phyloP scores from a whole-genome alignment of 2,888 invertebrate species.

The Aporophyla nigra region DNA sequence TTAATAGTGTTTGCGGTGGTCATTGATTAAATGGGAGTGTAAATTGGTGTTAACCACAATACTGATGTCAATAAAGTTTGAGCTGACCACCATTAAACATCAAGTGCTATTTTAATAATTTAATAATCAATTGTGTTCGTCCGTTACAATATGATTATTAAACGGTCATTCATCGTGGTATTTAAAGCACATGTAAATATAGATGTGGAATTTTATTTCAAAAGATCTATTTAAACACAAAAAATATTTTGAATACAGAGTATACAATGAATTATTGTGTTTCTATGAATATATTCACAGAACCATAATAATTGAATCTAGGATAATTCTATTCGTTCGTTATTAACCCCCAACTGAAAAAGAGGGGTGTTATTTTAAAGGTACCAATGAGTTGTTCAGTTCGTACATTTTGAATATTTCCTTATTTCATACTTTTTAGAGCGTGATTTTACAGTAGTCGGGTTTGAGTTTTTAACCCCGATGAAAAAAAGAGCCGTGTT shows the following conservation, averaged over 20 bases:
- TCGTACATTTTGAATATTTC: no score
- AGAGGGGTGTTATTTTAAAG: no score
- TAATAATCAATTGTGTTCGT: constrained; percentile 12
- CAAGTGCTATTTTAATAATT: constrained; percentile 29
- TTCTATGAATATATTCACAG: neutral
- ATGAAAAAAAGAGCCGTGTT: no score
- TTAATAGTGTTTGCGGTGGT: constrained; percentile 21
- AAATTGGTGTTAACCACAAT: constrained; percentile 47
- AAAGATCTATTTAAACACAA: neutral
- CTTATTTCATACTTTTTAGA: no score
- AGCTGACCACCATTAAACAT: constrained; percentile 38
- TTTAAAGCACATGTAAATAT: neutral
- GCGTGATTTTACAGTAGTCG: no score
- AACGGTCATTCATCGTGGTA: constrained; percentile 7
- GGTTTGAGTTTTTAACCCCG: no score
- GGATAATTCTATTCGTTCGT: neutral
- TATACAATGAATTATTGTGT: neutral
- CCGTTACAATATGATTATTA: neutral
- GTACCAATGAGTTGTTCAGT: no score
- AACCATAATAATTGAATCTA: neutral
- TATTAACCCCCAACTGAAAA: no score
- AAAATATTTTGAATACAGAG: neutral
- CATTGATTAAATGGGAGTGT: constrained; percentile 31
- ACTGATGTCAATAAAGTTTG: constrained; percentile 27
- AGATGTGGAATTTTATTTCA: neutral